phyloP scores from a whole-genome alignment of 2,113 vertebrate genomes.

The Brachyhypopomus gauderio region DNA sequence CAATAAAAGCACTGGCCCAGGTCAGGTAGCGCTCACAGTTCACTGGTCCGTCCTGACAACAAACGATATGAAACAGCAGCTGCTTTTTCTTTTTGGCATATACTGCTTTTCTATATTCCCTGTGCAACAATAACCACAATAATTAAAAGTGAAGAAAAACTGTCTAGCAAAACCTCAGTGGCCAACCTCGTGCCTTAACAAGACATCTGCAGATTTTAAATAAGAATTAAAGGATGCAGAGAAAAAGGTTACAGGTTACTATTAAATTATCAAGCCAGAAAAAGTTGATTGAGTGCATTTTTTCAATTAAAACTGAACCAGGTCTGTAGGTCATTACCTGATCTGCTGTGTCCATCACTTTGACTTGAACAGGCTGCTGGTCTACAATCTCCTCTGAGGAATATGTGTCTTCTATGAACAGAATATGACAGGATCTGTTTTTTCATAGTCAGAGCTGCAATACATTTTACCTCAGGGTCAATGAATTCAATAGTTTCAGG shows the following conservation, averaged over 20 bases:
- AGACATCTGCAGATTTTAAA: too few relatives aligned
- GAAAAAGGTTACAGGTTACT: background rate
- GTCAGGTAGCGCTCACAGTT: slow-evolving; percentile 85
- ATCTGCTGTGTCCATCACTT: slow-evolving; percentile 91
- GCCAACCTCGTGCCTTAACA: too few relatives aligned
- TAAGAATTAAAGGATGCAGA: background rate
- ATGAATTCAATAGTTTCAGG: too few relatives aligned
- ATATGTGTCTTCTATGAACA: slow-evolving; percentile 88
- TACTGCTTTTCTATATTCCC: too few relatives aligned
- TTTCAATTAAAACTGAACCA: background rate
- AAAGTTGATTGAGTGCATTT: background rate
- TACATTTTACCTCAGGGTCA: background rate
- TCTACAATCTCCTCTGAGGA: slow-evolving; percentile 86
- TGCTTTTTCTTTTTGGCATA: too few relatives aligned
- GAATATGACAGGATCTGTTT: slow-evolving; percentile 15
- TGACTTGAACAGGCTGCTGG: slow-evolving; percentile 83
- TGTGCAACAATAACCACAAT: too few relatives aligned
- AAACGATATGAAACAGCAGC: slow-evolving; percentile 1
- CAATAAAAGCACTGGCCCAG: slow-evolving; percentile 86
- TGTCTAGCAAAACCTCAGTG: too few relatives aligned
- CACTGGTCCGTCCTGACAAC: slow-evolving; percentile 78
- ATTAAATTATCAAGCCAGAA: background rate
- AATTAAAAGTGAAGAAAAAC: too few relatives aligned
- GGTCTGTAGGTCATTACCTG: slow-evolving; percentile 72
- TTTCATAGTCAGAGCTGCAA: background rate